Conservation (phyloP, 2,113 vertebrate species). For the Pterophyllum scalare region DNA sequence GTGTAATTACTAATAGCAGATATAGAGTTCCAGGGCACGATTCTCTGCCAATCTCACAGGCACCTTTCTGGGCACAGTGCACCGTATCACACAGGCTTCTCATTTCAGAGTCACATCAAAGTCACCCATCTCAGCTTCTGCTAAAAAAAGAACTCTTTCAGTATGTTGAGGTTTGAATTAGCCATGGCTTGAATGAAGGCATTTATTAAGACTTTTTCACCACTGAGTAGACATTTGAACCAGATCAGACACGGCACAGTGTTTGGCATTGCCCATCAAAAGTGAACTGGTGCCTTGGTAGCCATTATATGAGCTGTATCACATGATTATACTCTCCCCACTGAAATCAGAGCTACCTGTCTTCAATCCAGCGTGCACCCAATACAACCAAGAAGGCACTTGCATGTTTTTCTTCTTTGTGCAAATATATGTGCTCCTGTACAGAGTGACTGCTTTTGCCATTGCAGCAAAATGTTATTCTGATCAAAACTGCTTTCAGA, state of each 20-base stretch:
- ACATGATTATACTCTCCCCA: not conserved
- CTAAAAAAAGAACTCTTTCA: not conserved
- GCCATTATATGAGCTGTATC: conserved; percentile 29
- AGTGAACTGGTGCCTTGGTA: conserved; percentile 9
- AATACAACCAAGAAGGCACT: not conserved
- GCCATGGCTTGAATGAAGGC: conserved; percentile 24
- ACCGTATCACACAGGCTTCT: conserved; percentile 47
- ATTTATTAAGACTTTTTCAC: conserved; percentile 47
- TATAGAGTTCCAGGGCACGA: conserved; percentile 33
- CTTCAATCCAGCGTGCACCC: not conserved
- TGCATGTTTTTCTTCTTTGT: not conserved
- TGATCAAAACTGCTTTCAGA: not conserved
- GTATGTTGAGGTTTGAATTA: conserved; percentile 47
- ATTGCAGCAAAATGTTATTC: not conserved
- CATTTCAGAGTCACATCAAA: conserved; percentile 68
- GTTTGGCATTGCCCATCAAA: conserved; percentile 41
- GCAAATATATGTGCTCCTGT: not conserved
- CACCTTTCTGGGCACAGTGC: conserved; percentile 54
- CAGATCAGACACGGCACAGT: conserved; percentile 47
- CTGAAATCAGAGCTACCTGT: conserved; percentile 36
- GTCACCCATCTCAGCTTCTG: conserved; percentile 19
- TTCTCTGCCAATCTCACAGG: conserved; percentile 51
- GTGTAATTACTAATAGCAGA: conserved; percentile 58
- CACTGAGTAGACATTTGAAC: conserved; percentile 56
- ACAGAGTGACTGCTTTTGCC: not conserved